Percentiles rank a stretch among this genome's conserved stretches.
phyloP scores from a whole-genome alignment of 2,797 vertebrate species.

The Bufotes viridis region DNA sequence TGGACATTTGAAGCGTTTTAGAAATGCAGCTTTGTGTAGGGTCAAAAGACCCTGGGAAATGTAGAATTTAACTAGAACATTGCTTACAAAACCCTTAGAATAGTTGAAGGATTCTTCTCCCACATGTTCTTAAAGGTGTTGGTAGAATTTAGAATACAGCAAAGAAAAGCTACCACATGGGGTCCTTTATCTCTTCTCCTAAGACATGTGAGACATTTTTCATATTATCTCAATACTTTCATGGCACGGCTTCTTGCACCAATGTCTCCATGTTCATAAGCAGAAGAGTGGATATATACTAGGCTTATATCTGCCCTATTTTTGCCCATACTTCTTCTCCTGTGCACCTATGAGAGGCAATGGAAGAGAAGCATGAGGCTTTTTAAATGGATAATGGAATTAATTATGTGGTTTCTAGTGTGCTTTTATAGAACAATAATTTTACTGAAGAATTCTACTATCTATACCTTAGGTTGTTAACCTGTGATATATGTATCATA shows the following conservation, averaged over 20 bases:
- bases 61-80: slow-evolving; percentile 44
- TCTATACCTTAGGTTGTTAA: too few species aligned
- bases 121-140: slow-evolving; percentile 19
- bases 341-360: background rate
- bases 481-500: too few species aligned
- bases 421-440: background rate
- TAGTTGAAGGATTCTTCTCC: background rate
- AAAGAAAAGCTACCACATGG: slow-evolving; percentile 12
- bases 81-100: slow-evolving; percentile 24
- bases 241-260: background rate
- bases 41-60: slow-evolving; percentile 59
- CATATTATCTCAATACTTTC: background rate
- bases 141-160: background rate
- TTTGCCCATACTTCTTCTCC: background rate
- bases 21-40: slow-evolving; percentile 30
- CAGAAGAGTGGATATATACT: background rate
- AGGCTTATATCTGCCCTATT: background rate
- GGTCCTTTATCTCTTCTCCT: background rate
- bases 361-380: background rate
- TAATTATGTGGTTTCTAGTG: background rate
- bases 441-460: too few species aligned
- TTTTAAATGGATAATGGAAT: background rate
- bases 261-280: background rate
- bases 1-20: slow-evolving; percentile 28
- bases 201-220: background rate